These are phyloP conservation scores for Crenichthys baileyi DNA, from an alignment of 2,797 vertebrate species.

Conservation along the genomic window DNA sequence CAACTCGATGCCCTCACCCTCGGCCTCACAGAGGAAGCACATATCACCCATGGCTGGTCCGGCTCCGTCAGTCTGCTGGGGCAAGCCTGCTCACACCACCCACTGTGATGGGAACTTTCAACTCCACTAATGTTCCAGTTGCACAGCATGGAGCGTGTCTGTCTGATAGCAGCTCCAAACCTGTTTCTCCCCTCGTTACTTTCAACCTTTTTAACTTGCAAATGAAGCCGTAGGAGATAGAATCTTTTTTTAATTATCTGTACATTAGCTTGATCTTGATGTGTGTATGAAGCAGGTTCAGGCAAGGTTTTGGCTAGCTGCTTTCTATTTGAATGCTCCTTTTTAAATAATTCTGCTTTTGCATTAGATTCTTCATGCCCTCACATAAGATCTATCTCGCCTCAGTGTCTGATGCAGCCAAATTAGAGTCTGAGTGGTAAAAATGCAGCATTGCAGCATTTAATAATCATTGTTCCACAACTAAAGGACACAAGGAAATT, in stretches of 20 bases:
- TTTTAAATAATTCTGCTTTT: conserved; percentile 36
- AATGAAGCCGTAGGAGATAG: conserved; percentile 40
- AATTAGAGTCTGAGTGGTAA: conserved; percentile 62
- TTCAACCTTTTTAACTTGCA: conserved; percentile 46
- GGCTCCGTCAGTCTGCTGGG: conserved; percentile 66
- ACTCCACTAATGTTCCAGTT: conserved; percentile 57
- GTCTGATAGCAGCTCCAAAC: conserved; percentile 27
- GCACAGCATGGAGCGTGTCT: conserved; percentile 41
- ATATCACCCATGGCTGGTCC: conserved; percentile 63
- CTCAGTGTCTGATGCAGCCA: conserved; percentile 64
- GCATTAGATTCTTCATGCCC: conserved; percentile 33
- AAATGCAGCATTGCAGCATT: conserved; percentile 70
- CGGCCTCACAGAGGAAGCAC: conserved; percentile 59
- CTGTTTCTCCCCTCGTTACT: conserved; percentile 25
- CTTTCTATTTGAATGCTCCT: conserved; percentile 20
- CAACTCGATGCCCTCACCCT: conserved; percentile 73
- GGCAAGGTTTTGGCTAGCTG: conserved; percentile 40
- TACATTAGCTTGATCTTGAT: conserved; percentile 35
- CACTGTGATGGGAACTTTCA: conserved; percentile 67
- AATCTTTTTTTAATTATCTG: conserved; percentile 37
- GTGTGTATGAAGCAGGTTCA: conserved; percentile 25
- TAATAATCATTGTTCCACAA: conserved; percentile 59
- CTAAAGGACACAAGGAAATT: conserved; percentile 55
- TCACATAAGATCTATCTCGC: conserved; percentile 44
- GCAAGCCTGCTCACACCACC: conserved; percentile 73